Conservation (phyloP, 37 sponge, comb jelly and placozoan species). For the Ianthella basta region DNA sequence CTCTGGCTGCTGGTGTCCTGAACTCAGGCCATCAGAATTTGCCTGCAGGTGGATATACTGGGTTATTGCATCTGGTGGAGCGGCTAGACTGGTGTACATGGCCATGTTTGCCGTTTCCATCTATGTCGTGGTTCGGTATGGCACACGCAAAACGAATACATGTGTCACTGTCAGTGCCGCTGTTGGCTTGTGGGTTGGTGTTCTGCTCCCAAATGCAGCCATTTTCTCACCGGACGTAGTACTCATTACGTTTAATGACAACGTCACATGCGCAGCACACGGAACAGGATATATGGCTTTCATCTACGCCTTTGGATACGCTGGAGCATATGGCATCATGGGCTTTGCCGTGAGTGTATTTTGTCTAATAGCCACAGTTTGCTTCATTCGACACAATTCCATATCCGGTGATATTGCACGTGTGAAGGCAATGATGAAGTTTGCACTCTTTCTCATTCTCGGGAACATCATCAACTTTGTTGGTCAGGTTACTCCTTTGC, state of each 20-base stretch:
- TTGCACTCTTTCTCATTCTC: conserved; percentile 1
- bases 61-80: neutral
- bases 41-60: neutral
- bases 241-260: neutral
- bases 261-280: neutral
- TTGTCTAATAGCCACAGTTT: neutral
- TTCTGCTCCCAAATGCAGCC: neutral
- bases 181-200: neutral
- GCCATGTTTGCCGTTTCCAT: neutral
- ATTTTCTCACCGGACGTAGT: neutral
- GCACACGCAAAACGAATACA: neutral
- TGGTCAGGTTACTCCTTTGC: neutral
- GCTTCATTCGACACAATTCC: conserved; percentile 6
- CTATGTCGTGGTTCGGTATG: neutral
- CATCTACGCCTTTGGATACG: neutral
- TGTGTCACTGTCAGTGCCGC: too few species aligned
- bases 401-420: neutral
- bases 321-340: neutral
- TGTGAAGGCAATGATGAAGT: conserved; percentile 6
- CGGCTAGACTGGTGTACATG: neutral
- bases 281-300: neutral
- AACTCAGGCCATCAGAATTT: neutral
- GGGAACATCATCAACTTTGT: conserved; percentile 2
- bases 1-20: conserved; percentile 1
- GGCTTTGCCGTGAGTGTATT: neutral